Percentiles rank a stretch among this genome's conserved stretches.
phyloP scores from a whole-genome alignment of 1,140 invertebrate species.

The roundworm (Caenorhabditis elegans) region WBcel235 BX284606.5:3467501-3468000 shows the following conservation, averaged over 20 bases:
- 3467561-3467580: neutral
- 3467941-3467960: too few relatives aligned
- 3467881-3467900: slow-evolving; percentile 10
- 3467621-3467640: neutral
- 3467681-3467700: slow-evolving; percentile 30
- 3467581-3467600: neutral
- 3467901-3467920: neutral
- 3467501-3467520: slow-evolving; percentile 28
- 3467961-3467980: too few relatives aligned
- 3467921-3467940: too few relatives aligned
- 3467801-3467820: neutral
- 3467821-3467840: neutral
- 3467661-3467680: slow-evolving; percentile 17
- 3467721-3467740: neutral
- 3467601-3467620: too few relatives aligned
- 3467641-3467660: slow-evolving; percentile 29
- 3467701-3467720: slow-evolving; percentile 32
- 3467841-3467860: neutral
- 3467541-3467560: slow-evolving; percentile 27
- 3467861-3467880: slow-evolving; percentile 12
- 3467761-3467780: neutral
- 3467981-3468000: neutral
- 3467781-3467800: neutral
- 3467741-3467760: too few relatives aligned
- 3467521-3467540: neutral